These are phyloP conservation scores for Drosophila vallismaia DNA, from an alignment of 2,888 invertebrate species.

Conservation along the genomic window DNA sequence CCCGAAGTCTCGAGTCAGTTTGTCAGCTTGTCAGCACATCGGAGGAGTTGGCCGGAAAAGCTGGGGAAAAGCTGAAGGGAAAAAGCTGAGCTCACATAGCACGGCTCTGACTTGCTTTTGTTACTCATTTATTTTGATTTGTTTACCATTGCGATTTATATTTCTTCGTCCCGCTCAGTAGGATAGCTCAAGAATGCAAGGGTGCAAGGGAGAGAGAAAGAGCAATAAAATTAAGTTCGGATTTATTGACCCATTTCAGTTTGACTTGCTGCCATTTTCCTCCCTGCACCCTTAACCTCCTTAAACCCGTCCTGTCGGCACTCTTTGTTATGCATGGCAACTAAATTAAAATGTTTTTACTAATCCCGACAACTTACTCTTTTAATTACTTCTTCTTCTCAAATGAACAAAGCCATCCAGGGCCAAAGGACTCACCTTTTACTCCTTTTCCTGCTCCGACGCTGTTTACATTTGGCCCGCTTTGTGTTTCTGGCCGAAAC, in stretches of 20 bases:
- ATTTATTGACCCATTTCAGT: conserved; percentile 79
- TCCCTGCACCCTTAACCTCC: neutral
- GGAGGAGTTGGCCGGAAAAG: conserved; percentile 27
- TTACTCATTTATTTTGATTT: conserved; percentile 80
- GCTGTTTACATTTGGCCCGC: conserved; percentile 24
- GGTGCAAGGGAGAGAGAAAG: conserved; percentile 21
- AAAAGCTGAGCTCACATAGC: conserved; percentile 39
- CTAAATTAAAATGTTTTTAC: conserved; percentile 76
- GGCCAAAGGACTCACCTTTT: conserved; percentile 24
- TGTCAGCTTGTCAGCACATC: conserved; percentile 77
- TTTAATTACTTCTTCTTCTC: conserved; percentile 75
- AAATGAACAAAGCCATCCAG: conserved; percentile 56
- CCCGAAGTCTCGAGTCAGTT: conserved; percentile 59
- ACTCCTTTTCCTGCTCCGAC: neutral
- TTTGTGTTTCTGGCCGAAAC: conserved; percentile 6
- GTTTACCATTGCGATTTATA: conserved; percentile 79
- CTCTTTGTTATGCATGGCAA: conserved; percentile 68
- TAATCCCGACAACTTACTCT: conserved; percentile 75
- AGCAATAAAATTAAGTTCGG: conserved; percentile 80
- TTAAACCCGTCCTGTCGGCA: conserved; percentile 27
- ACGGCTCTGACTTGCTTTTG: conserved; percentile 60
- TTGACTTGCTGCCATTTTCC: conserved; percentile 54
- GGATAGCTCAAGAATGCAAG: conserved; percentile 9
- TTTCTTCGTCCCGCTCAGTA: conserved; percentile 57
- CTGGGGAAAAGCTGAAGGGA: conserved; percentile 17